A percentile compares a stretch with the other conserved stretches of the same genome.
Evolutionary conservation across 2,113 vertebrate genomes (phyloP).

Genomic region (Toxotes chatareus): DNA sequence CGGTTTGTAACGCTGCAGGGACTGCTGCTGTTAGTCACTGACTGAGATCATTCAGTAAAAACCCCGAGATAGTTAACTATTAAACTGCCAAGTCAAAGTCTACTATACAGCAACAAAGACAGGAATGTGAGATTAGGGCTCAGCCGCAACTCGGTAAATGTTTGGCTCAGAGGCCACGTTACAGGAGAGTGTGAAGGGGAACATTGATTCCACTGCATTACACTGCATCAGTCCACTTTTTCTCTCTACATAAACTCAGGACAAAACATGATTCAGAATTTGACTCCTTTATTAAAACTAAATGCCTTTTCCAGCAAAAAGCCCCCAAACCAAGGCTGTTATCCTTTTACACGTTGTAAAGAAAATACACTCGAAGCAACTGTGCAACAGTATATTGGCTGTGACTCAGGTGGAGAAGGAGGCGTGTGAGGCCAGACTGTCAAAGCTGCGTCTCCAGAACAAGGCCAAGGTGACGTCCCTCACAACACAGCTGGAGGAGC

Average conservation of each 20-base stretch:
- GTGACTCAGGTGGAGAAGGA: constrained; percentile 87
- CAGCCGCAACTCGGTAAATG: not conserved
- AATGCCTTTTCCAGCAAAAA: too few relatives aligned
- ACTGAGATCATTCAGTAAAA: not conserved
- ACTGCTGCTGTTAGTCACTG: constrained; percentile 1
- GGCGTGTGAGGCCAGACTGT: constrained; percentile 87
- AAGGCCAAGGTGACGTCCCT: constrained; percentile 91
- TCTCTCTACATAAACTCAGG: too few relatives aligned
- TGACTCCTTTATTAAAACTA: too few relatives aligned
- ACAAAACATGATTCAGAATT: too few relatives aligned
- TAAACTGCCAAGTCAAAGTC: constrained; percentile 38
- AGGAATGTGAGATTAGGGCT: constrained; percentile 44
- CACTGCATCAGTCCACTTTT: too few relatives aligned
- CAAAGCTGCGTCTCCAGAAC: constrained; percentile 91
- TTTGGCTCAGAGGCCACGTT: not conserved
- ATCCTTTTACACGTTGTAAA: too few relatives aligned
- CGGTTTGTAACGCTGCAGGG: not conserved
- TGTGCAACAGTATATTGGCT: not conserved
- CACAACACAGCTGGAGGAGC: constrained; percentile 87
- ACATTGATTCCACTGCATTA: too few relatives aligned
- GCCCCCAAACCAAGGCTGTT: too few relatives aligned
- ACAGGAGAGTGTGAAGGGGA: not conserved
- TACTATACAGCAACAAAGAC: not conserved
- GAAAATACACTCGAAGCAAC: not conserved
- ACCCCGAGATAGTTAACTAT: constrained; percentile 36